phyloP scores from a whole-genome alignment of 2,113 vertebrate genomes.

The Balaeniceps rex region DNA sequence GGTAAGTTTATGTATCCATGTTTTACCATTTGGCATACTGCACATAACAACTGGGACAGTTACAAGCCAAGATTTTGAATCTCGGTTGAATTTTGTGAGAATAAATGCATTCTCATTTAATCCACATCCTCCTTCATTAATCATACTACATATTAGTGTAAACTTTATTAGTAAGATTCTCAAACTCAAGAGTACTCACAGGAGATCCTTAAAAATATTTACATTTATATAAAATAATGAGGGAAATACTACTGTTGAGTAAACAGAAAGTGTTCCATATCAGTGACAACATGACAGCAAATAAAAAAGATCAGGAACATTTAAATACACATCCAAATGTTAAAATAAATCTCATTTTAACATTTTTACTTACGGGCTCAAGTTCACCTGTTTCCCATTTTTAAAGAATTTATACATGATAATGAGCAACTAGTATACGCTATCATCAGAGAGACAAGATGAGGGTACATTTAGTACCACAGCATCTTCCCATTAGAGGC shows the following conservation, averaged over 20 bases:
- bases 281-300: background rate
- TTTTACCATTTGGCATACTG: background rate
- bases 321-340: background rate
- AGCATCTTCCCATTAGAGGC: background rate
- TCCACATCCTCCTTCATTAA: background rate
- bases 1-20: background rate
- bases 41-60: background rate
- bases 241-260: background rate
- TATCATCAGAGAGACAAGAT: background rate
- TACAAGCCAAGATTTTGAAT: background rate
- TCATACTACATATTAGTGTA: background rate
- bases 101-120: background rate
- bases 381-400: background rate
- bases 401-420: background rate
- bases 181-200: background rate
- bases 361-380: background rate
- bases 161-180: background rate
- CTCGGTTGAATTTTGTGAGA: background rate
- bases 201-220: background rate
- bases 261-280: background rate
- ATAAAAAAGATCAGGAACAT: background rate
- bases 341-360: background rate
- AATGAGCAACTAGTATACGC: background rate
- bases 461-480: background rate
- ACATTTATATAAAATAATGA: background rate